Base-by-base conservation (phyloP, 92 coral and sea anemone genomes). In the Virgularia gustaviana region DNA sequence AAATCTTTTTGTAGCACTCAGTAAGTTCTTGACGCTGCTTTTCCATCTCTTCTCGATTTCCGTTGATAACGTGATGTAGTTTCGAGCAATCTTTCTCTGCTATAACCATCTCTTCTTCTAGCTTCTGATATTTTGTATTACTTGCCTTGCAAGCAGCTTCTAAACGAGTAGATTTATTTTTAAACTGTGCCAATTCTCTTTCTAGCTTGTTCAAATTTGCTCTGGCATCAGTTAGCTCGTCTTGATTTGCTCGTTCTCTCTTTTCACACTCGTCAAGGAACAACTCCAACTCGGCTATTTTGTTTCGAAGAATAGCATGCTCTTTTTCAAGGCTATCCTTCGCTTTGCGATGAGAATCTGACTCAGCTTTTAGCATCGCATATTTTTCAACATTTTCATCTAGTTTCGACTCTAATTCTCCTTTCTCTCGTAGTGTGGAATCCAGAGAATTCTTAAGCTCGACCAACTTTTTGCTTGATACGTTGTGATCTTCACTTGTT, bases 231-330 rank as follows among this genome's bases (percentile, higher is more conserved):
- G 13, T 41, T 22, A 66, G 36, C 41, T 66, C 73, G 77, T 89
- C 77, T 85, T 71, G 49, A 81, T 65, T 63, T 79, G 88, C 32
- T 72, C 96, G 28, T 87, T 92, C 64, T 84, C 96, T 34, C 9
- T 84, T 88, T 51, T 76, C 91, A 55, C 83, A 60, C n/a, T 53
- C 70, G 58, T 89, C 70, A 18, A 92, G 70, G 35, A 73, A 76
- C 52, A 75, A 47, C 71, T 89, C 75, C 30, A 84, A 71, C 71
- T 75, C 82, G 16, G 66, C 62, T 28, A 86, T 68, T 54, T 81
- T 70, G 34, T 71, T 76, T 53, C 35, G 49, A 7, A 92, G 77
- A 37, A 47, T 75, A 24, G 57, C 55, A 34, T 81, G 57, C 32
- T 89, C 89, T 43, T 63, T 83, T 19, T 92, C 83, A 54, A 86